Base-by-base conservation (phyloP, 2,113 vertebrate genomes). In the Anolis sagrei region DNA sequence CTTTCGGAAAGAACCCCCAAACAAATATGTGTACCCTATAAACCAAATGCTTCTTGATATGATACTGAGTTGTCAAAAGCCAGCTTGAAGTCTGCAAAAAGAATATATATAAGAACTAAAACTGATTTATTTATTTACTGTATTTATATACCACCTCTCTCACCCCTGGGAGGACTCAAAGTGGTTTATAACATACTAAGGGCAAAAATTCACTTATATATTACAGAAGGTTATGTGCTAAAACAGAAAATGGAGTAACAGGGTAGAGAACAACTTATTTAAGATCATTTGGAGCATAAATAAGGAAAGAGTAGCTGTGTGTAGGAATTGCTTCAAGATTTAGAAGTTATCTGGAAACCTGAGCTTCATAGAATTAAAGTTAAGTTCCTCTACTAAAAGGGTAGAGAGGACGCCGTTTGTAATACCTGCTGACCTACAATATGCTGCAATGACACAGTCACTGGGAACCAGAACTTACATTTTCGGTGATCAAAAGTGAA, bases 1-100 rank as follows among this genome's bases (percentile, higher is more conserved):
- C 92, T 94, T 93, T 89, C 64, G 84, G 54, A 91, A 19, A 88
- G 73, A 70, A 16, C 11, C 36, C 90, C 84, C 93, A 92, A 92
- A 44, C 86, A 76, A 89, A 86, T 79, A 89, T 14, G n/a, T 61
- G 61, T 89, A 58, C 18, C 70, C 87, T 87, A 90, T 66, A 91
- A 87, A 89, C 25, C 48, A 32, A 86, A 89, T 32, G 21, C 79
- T 58, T 89, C 90, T 82, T 87, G 29, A 92, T 81, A 86, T 14
- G 36, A 76, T 81, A 83, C 34, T 79, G 87, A 90, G 86, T 51
- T 9, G 89, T 79, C 25, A 88, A 89, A 86, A 66, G 9, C 34
- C 89, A 21, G 78, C 83, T 92, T 91, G 85, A 10, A 0, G 83
- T 91, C 91, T 58, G 66, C 81, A 87, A 89, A 92, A 85, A 0